Evolutionary conservation across 2,888 invertebrate species (phyloP).

Genomic region (Phengaris arion): DNA sequence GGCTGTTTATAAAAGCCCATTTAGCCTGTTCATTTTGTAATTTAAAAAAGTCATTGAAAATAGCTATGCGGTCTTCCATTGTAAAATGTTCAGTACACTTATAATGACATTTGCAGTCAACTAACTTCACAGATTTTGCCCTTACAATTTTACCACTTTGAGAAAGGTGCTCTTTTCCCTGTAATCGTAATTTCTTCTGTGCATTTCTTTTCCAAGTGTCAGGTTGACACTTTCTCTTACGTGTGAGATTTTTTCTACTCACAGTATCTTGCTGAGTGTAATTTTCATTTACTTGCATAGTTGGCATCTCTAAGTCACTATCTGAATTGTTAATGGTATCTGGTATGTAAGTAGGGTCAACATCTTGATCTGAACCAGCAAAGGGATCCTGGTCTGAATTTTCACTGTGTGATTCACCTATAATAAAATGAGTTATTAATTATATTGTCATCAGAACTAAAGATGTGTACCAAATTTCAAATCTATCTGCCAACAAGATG

Average conservation of each 20-base stretch:
- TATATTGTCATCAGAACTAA: conserved; percentile 15
- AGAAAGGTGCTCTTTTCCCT: too few species aligned
- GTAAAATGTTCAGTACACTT: background rate
- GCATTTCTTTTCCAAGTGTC: too few species aligned
- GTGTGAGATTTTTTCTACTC: too few species aligned
- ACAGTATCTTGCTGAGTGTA: too few species aligned
- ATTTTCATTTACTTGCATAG: too few species aligned
- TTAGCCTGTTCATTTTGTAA: conserved; percentile 1
- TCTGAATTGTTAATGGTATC: too few species aligned
- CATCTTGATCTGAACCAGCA: too few species aligned
- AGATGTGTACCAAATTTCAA: conserved; percentile 8
- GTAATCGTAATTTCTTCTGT: too few species aligned
- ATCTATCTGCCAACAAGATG: background rate
- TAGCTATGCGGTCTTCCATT: conserved; percentile 1
- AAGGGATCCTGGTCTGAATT: too few species aligned
- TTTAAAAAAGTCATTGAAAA: background rate
- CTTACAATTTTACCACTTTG: background rate
- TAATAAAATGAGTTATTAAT: conserved; percentile 3
- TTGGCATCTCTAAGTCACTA: too few species aligned
- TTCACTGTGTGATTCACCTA: background rate
- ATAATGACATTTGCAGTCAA: background rate
- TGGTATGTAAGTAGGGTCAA: too few species aligned
- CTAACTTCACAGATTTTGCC: conserved; percentile 1
- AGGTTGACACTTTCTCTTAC: too few species aligned
- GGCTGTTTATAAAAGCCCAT: background rate